A percentile compares a stretch with the other conserved stretches of the same genome.
Conservation (phyloP, 2,797 vertebrate species). For the Macropus fuliginosus region DNA sequence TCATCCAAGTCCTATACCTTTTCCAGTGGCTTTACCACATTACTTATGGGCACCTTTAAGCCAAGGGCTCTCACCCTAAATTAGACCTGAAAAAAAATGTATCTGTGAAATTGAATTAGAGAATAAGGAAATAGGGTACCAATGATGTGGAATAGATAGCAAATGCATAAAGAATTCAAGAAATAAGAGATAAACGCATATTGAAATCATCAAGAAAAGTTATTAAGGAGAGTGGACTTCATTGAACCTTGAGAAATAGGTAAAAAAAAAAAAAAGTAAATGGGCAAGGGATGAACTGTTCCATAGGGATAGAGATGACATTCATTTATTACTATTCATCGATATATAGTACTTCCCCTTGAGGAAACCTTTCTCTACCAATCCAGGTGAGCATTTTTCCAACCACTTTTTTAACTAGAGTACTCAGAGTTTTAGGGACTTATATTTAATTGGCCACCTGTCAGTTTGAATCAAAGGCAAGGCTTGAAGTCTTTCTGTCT, state of each 20-base stretch:
- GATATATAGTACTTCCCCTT: not conserved
- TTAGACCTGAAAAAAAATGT: not conserved
- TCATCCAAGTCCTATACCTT: not conserved
- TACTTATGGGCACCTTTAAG: not conserved
- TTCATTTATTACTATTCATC: not conserved
- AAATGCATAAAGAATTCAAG: not conserved
- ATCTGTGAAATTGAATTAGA: not conserved
- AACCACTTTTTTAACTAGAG: not conserved
- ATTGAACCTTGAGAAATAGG: not conserved
- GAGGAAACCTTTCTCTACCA: not conserved
- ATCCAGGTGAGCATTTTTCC: not conserved
- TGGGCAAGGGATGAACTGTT: not conserved
- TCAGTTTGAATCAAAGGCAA: not conserved
- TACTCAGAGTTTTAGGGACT: not conserved
- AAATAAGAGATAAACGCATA: not conserved
- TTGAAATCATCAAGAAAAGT: not conserved
- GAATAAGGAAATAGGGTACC: not conserved
- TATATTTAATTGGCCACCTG: not conserved
- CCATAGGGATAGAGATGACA: not conserved
- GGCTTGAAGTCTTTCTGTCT: not conserved
- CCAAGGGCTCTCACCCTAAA: not conserved
- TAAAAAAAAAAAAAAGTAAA: not conserved
- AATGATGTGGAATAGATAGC: not conserved
- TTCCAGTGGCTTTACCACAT: not conserved
- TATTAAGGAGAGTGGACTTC: no score